Base-by-base conservation (phyloP, 1,140 invertebrate genomes). In the Drosophila bocqueti region DNA sequence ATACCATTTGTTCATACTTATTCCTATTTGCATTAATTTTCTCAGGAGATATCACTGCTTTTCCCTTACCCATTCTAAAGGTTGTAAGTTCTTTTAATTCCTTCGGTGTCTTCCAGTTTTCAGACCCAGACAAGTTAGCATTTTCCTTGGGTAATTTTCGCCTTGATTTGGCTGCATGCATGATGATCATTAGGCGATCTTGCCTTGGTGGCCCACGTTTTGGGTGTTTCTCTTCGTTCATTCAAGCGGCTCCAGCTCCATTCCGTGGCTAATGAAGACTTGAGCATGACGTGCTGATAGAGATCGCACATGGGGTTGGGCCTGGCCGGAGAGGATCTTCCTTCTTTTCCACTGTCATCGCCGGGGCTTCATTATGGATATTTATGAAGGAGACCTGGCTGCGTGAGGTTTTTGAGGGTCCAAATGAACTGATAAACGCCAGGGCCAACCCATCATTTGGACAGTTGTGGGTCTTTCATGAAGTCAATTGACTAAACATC, bases 231-330 rank as follows among this genome's bases (percentile, higher is more conserved):
- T 57, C 21, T 26, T 29, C 40, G 36, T 24, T 55, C 58, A 66
- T 45, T 10, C 42, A 18, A 34, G 34, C 21, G 34, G 18, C 52
- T 16, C 4, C 18, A 36, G 34, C 34, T 38, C 34, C 52, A 55
- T 38, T 38, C 34, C 52, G 31, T 62, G 74, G 81, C 85, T 90
- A 90, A 90, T 90, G 85, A 90, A 90, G 85, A 90, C 85, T 90
- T 90, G 83, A 90, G 78, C 81, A 85, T 85, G 84, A 89, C 83
- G 77, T 80, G 83, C 66, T 71, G 85, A 90, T 90, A 91, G 72
- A 90, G 85, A 90, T 90, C 72, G 40, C 83, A 79, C 79, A 79
- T 58, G 77, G 66, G 63, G 62, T 57, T 45, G 43, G 34, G n/a
- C 31, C 50, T 31, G 18, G 15, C 24, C 40, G 45, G 13, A 16